A percentile compares a stretch with the other conserved stretches of the same genome.
Evolutionary conservation across 2,888 invertebrate genomes (phyloP).

Genomic region (Iselma pallidipennis): DNA sequence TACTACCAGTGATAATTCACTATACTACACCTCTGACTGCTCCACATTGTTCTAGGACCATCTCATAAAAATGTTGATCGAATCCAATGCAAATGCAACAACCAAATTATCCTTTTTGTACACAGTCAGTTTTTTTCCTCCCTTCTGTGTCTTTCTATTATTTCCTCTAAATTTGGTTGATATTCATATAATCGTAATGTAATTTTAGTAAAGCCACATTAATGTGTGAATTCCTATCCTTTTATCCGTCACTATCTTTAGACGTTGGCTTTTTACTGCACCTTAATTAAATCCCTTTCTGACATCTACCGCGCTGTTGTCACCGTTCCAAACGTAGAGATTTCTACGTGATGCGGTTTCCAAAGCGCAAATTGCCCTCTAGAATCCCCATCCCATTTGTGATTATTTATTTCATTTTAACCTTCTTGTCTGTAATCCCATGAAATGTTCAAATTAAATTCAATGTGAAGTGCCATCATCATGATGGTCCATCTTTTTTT

Average conservation of each 20-base stretch:
- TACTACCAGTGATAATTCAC: slow-evolving; percentile 55
- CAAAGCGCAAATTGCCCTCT: slow-evolving; percentile 54
- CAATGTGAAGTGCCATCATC: slow-evolving; percentile 10
- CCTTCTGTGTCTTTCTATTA: no score
- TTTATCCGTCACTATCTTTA: slow-evolving; percentile 23
- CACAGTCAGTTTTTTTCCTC: no score
- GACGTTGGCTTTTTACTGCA: slow-evolving; percentile 53
- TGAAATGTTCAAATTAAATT: slow-evolving; percentile 21
- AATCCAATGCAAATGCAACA: slow-evolving; percentile 13
- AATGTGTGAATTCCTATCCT: slow-evolving; percentile 12
- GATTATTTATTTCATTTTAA: slow-evolving; percentile 53
- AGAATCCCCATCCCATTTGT: slow-evolving; percentile 40
- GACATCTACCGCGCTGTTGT: slow-evolving; percentile 56
- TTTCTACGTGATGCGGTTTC: slow-evolving; percentile 58
- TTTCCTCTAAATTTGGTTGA: background rate
- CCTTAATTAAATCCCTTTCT: slow-evolving; percentile 59
- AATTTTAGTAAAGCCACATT: background rate
- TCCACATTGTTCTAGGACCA: slow-evolving; percentile 19
- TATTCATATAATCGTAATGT: background rate
- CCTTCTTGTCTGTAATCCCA: slow-evolving; percentile 33
- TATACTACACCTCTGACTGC: slow-evolving; percentile 46
- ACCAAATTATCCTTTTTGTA: background rate
- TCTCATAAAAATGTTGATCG: slow-evolving; percentile 17
- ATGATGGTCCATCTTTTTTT: slow-evolving; percentile 16
- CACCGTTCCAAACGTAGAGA: slow-evolving; percentile 55